These are phyloP conservation scores for Stylophora pistillata DNA, from an alignment of 64 coral and sea anemone species.

Conservation along the genomic window DNA sequence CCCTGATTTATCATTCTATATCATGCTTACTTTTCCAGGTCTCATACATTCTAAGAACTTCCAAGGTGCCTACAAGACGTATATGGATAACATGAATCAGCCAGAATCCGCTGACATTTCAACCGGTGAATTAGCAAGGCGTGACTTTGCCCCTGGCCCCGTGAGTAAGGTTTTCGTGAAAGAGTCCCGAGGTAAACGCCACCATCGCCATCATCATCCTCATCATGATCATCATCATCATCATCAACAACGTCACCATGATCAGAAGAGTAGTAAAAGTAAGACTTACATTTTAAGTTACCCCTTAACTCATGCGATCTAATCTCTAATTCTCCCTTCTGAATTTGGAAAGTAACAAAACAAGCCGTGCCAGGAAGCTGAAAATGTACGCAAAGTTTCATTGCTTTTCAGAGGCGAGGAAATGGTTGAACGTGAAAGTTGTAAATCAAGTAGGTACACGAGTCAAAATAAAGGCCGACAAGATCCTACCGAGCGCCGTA, in stretches of 20 bases:
- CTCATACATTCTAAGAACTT: slow-evolving; percentile 30
- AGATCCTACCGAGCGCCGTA: slow-evolving; percentile 65
- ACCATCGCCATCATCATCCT: slow-evolving; percentile 7
- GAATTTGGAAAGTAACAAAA: not conserved
- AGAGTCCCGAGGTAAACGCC: not conserved
- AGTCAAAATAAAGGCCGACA: slow-evolving; percentile 54
- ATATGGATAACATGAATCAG: not conserved
- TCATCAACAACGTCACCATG: not conserved
- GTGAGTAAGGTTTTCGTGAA: slow-evolving; percentile 23
- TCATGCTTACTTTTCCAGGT: not conserved
- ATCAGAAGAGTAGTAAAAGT: not conserved
- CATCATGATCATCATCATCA: slow-evolving; percentile 7
- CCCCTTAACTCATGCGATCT: no score
- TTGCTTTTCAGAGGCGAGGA: slow-evolving; percentile 48
- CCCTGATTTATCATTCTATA: no score
- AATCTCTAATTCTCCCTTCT: not conserved
- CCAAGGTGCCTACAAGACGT: slow-evolving; percentile 2
- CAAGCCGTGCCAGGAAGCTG: not conserved
- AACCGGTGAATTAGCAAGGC: slow-evolving; percentile 6
- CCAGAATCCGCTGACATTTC: slow-evolving; percentile 1
- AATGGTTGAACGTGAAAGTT: slow-evolving; percentile 77
- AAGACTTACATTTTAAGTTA: not conserved
- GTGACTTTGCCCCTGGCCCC: not conserved
- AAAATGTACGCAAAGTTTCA: not conserved
- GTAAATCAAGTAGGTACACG: slow-evolving; percentile 75